Base-by-base conservation (phyloP, 2,113 vertebrate genomes). In the Phylloscopus whistleri region DNA sequence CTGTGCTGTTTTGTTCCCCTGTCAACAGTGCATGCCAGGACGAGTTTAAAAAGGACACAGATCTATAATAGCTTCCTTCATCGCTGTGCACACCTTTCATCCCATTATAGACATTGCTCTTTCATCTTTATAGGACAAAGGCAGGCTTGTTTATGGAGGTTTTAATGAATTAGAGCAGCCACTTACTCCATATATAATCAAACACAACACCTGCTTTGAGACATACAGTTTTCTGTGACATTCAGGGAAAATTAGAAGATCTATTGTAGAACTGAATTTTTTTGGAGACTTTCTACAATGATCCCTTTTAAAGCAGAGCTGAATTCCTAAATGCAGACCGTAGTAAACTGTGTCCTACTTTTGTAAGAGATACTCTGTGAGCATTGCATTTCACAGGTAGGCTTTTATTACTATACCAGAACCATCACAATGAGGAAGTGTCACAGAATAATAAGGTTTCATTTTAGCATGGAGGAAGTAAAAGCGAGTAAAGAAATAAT, bases 41-140 rank as follows among this genome's bases (percentile, higher is more conserved):
- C 97, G 85, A 96, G 98, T 97, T 93, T 84, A 95, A 93, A 96
- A 97, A 96, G 95, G 97, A 96, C 97, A 80, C 44, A 96, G 97
- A 95, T 96, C 96, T 94, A 64, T 90, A 97, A 95, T 62, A 97
- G 94, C 96, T 97, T 96, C 97, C 94, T 95, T 98, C 96, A 95
- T 95, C 87, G 16, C 96, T 53, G 91, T 94, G 92, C 96, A 97
- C 98, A 97, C 97, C 98, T 98, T 98, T 98, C 97, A 98, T 97
- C 97, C 96, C 94, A 96, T 96, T 97, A 92, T 93, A 87, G 95
- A 93, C 95, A 49, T 92, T 2, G 13, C 91, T 82, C 98, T 98
- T 98, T 98, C 98, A 98, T 98, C 97, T 98, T 73, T 66, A 62
- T 87, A 78, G 97, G 97, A 98, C 98, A 98, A 98, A 98, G 97